Evolutionary conservation across 2,113 vertebrate species (phyloP).

Genomic region (Propithecus coquereli): DNA sequence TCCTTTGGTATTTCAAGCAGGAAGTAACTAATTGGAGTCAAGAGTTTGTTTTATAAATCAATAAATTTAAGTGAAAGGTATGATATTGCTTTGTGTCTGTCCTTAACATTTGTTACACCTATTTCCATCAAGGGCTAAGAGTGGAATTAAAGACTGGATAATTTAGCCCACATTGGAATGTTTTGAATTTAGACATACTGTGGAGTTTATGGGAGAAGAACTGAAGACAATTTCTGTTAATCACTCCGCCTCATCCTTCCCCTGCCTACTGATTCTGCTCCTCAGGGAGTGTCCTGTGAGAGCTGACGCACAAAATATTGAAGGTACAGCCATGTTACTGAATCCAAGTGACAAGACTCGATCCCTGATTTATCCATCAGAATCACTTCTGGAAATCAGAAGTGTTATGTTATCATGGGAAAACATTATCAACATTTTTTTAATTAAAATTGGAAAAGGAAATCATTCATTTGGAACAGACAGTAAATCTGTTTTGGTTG

Average conservation of each 20-base stretch:
- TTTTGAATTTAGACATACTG: not conserved
- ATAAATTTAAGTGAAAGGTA: not conserved
- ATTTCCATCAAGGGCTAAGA: not conserved
- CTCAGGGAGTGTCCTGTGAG: not conserved
- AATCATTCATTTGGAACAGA: not conserved
- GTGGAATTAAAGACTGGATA: not conserved
- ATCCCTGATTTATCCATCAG: not conserved
- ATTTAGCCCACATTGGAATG: not conserved
- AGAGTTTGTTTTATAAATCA: not conserved
- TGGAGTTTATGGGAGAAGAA: not conserved
- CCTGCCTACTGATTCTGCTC: rapidly evolving
- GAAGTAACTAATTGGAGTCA: not conserved
- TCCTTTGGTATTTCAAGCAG: not conserved
- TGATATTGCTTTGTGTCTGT: not conserved
- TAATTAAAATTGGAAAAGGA: not conserved
- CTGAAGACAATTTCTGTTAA: not conserved
- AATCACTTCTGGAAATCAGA: not conserved
- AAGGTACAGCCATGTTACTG: not conserved
- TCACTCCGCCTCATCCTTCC: not conserved
- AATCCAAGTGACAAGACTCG: not conserved
- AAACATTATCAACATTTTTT: not conserved
- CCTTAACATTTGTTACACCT: not conserved
- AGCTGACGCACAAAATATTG: not conserved
- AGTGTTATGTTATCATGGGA: not conserved
- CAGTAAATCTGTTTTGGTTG: not conserved